phyloP scores from a whole-genome alignment of 2,113 vertebrate species.

The Prionailurus bengalensis region DNA sequence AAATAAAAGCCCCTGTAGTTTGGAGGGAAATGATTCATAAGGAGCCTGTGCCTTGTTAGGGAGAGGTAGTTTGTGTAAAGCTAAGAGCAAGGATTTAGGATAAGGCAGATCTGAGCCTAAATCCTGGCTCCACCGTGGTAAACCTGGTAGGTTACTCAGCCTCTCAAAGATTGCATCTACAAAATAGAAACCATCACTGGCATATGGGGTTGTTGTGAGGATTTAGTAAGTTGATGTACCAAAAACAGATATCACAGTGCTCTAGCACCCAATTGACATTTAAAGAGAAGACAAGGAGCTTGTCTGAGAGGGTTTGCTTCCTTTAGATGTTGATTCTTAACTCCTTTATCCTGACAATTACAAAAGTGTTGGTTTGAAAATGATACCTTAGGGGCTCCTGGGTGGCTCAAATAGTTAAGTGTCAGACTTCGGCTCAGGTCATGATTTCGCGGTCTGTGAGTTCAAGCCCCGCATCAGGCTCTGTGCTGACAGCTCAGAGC shows the following conservation, averaged over 20 bases:
- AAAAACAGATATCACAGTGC: not conserved
- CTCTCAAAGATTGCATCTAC: not conserved
- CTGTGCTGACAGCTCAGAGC: too few relatives aligned
- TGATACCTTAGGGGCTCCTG: not conserved
- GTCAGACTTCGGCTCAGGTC: too few relatives aligned
- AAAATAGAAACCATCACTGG: not conserved
- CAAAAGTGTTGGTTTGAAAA: constrained; percentile 5
- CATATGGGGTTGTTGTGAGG: not conserved
- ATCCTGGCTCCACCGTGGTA: not conserved
- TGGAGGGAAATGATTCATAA: not conserved
- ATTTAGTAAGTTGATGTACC: not conserved
- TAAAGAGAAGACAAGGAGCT: constrained; percentile 7
- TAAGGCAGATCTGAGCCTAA: not conserved
- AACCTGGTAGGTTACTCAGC: not conserved
- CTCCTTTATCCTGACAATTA: not conserved
- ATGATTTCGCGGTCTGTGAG: too few relatives aligned
- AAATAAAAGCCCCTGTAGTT: not conserved
- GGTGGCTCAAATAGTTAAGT: too few relatives aligned
- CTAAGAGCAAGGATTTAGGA: not conserved
- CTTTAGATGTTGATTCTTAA: not conserved
- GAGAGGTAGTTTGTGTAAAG: not conserved
- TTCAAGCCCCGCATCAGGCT: too few relatives aligned
- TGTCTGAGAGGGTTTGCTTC: not conserved
- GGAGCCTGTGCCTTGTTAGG: not conserved
- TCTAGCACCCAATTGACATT: not conserved